Conservation (phyloP, 2,797 vertebrate species). For the Pachyuromys duprasi region DNA sequence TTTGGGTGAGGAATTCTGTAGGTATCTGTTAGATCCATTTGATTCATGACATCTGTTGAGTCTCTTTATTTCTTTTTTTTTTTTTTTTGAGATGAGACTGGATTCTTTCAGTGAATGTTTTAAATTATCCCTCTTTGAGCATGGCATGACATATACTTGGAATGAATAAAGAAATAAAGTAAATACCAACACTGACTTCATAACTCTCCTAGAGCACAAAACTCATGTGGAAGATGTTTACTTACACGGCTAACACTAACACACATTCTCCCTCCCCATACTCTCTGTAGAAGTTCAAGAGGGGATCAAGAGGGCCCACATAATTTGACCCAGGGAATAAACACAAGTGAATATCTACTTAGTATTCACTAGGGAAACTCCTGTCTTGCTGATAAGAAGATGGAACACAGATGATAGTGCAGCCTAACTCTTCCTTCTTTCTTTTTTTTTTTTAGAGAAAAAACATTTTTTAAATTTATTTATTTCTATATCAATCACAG, state of each 20-base stretch:
- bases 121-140: neutral
- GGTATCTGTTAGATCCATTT: too few species aligned
- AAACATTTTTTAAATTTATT: too few species aligned
- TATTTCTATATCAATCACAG: too few species aligned
- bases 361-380: neutral
- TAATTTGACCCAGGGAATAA: neutral
- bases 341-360: neutral
- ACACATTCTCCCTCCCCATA: neutral
- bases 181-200: neutral
- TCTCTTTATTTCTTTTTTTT: too few species aligned
- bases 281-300: neutral
- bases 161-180: slow-evolving; percentile 7
- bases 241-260: neutral
- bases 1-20: too few species aligned
- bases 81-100: neutral
- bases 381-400: slow-evolving; percentile 5
- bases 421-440: neutral
- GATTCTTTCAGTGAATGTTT: neutral
- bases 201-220: neutral
- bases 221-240: neutral
- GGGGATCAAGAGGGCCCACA: neutral
- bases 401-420: too few species aligned
- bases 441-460: too few species aligned
- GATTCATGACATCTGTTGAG: too few species aligned
- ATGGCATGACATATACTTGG: neutral